Conservation (phyloP, 2,888 invertebrate species). For the Synergus itoensis region DNA sequence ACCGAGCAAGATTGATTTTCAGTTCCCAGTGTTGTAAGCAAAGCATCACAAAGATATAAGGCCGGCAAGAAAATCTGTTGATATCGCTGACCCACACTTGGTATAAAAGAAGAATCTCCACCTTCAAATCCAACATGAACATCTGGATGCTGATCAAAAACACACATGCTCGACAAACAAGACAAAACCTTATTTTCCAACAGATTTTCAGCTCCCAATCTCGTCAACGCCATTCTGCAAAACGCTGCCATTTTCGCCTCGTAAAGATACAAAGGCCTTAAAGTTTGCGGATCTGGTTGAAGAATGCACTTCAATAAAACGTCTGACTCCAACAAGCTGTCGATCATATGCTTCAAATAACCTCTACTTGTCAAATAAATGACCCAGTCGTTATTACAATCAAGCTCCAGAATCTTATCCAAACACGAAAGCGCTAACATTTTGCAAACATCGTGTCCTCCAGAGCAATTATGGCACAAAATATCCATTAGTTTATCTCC, state of each 20-base stretch:
- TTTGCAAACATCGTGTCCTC: slow-evolving; percentile 93
- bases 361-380: slow-evolving; percentile 82
- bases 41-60: slow-evolving; percentile 88
- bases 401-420: slow-evolving; percentile 88
- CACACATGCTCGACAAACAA: slow-evolving; percentile 84
- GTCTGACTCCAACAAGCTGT: slow-evolving; percentile 88
- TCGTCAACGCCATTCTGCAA: slow-evolving; percentile 84
- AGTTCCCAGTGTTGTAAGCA: slow-evolving; percentile 90
- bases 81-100: slow-evolving; percentile 85
- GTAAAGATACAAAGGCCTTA: slow-evolving; percentile 90
- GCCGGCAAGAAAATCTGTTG: slow-evolving; percentile 91
- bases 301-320: slow-evolving; percentile 83
- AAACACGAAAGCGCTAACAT: slow-evolving; percentile 92
- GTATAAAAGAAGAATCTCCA: slow-evolving; percentile 79
- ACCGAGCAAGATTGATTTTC: slow-evolving; percentile 90
- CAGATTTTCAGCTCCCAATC: slow-evolving; percentile 84
- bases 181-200: slow-evolving; percentile 82
- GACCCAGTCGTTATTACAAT: slow-evolving; percentile 84
- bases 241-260: slow-evolving; percentile 92
- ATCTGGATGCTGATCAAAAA: slow-evolving; percentile 87
- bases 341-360: slow-evolving; percentile 90
- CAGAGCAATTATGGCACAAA: slow-evolving; percentile 91
- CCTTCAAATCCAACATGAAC: slow-evolving; percentile 74
- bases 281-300: slow-evolving; percentile 83
- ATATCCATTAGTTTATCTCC: slow-evolving; percentile 90